A percentile compares a stretch with the other conserved stretches of the same genome.
Evolutionary conservation across 2,113 vertebrate genomes (phyloP).

Genomic region (Psophia crepitans): DNA sequence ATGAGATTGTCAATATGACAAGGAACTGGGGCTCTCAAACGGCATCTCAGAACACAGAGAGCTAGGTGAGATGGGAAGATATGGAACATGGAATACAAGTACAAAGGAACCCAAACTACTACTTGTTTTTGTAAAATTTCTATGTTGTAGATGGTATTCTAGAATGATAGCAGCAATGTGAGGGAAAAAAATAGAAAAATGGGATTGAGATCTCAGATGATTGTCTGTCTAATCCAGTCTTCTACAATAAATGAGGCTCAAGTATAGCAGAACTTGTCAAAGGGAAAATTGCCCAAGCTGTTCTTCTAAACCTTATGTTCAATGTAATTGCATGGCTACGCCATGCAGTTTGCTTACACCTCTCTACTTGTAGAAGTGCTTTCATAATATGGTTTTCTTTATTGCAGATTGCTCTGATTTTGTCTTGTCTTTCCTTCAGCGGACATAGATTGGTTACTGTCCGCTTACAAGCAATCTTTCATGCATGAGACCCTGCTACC

Average conservation of each 20-base stretch:
- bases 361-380: neutral
- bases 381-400: neutral
- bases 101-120: neutral
- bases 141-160: neutral
- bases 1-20: neutral
- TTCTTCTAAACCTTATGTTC: neutral
- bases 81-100: neutral
- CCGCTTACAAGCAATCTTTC: neutral
- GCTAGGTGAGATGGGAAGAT: neutral
- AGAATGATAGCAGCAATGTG: neutral
- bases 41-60: neutral
- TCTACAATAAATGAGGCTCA: neutral
- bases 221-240: neutral
- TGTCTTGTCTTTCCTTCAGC: neutral
- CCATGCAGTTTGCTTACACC: neutral
- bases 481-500: neutral
- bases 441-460: neutral
- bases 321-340: neutral
- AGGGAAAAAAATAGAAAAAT: neutral
- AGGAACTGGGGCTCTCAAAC: neutral
- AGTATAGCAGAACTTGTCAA: neutral
- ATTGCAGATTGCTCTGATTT: neutral
- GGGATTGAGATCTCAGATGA: neutral
- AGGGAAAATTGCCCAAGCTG: neutral
- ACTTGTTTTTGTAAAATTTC: neutral